A percentile compares a stretch with the other conserved stretches of the same genome.
Conservation (phyloP, 2,888 invertebrate species). For the Hybos culiciformis region DNA sequence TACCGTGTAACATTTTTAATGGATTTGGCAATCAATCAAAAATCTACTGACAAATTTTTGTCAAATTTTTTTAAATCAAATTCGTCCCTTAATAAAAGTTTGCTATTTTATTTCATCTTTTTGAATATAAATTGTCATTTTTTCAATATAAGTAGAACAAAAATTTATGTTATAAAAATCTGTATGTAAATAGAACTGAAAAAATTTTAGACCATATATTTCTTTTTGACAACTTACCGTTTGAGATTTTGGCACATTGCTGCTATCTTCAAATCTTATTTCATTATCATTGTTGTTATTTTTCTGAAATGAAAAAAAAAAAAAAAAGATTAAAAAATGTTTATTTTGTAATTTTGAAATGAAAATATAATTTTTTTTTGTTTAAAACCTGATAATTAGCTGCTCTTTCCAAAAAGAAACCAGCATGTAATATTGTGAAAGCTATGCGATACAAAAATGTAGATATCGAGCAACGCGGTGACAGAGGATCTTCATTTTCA, state of each 20-base stretch:
- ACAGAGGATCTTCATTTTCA: slow-evolving; percentile 7
- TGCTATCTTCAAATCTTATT: slow-evolving; percentile 3
- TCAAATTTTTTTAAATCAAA: too few species aligned
- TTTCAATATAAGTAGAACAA: too few species aligned
- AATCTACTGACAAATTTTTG: too few species aligned
- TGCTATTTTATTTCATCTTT: too few species aligned
- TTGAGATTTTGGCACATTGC: slow-evolving; percentile 15
- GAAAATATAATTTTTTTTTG: not conserved
- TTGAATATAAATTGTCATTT: too few species aligned
- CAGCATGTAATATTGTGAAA: slow-evolving; percentile 15
- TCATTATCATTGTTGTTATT: slow-evolving; percentile 11
- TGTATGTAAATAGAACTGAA: not conserved
- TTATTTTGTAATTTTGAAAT: not conserved
- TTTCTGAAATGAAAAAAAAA: slow-evolving; percentile 15
- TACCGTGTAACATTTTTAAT: too few species aligned
- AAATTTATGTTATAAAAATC: too few species aligned
- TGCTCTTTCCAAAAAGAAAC: slow-evolving; percentile 13
- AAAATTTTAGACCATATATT: not conserved
- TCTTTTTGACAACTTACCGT: slow-evolving; percentile 12
- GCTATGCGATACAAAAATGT: slow-evolving; percentile 15
- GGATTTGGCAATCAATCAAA: too few species aligned
- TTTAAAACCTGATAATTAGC: not conserved
- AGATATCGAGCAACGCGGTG: slow-evolving; percentile 13
- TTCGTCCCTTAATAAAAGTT: too few species aligned
- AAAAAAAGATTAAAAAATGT: not conserved